Evolutionary conservation across 2,888 invertebrate genomes (phyloP).

Genomic region (Coleophora deauratella): DNA sequence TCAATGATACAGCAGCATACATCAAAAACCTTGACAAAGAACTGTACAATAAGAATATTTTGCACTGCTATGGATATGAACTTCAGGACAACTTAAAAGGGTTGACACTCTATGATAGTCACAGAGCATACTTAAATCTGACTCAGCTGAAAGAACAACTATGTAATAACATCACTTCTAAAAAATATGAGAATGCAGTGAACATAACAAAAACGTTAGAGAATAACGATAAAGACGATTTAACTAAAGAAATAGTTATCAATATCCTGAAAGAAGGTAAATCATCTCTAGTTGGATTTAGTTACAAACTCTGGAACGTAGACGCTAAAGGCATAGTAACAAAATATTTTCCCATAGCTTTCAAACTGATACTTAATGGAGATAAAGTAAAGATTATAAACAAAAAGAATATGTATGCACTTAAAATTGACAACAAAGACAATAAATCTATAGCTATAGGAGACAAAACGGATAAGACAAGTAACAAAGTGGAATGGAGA

Average conservation of each 20-base stretch:
- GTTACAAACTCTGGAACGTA: constrained; percentile 25
- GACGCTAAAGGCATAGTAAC: constrained; percentile 17
- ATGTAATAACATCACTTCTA: constrained; percentile 16
- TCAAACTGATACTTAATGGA: constrained; percentile 22
- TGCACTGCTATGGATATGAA: constrained; percentile 20
- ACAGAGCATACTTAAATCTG: constrained; percentile 25
- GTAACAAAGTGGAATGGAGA: constrained; percentile 24
- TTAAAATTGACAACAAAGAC: constrained; percentile 21
- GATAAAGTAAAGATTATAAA: constrained; percentile 23
- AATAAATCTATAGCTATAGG: constrained; percentile 24
- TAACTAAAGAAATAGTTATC: constrained; percentile 17
- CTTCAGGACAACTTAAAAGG: constrained; percentile 19
- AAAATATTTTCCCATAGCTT: constrained; percentile 22
- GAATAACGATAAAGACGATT: constrained; percentile 8
- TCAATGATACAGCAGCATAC: constrained; percentile 18
- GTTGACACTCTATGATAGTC: constrained; percentile 23
- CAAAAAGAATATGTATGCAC: constrained; percentile 18
- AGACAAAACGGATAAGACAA: constrained; percentile 19
- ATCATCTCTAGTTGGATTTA: constrained; percentile 20
- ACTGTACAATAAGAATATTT: constrained; percentile 19
- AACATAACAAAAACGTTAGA: constrained; percentile 19
- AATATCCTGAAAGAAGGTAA: constrained; percentile 19
- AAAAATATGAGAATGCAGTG: constrained; percentile 23
- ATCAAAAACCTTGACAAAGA: constrained; percentile 23
- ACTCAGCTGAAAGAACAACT: constrained; percentile 19